Base-by-base conservation (phyloP, 2,113 vertebrate genomes). In the Chaetops frenatus region DNA sequence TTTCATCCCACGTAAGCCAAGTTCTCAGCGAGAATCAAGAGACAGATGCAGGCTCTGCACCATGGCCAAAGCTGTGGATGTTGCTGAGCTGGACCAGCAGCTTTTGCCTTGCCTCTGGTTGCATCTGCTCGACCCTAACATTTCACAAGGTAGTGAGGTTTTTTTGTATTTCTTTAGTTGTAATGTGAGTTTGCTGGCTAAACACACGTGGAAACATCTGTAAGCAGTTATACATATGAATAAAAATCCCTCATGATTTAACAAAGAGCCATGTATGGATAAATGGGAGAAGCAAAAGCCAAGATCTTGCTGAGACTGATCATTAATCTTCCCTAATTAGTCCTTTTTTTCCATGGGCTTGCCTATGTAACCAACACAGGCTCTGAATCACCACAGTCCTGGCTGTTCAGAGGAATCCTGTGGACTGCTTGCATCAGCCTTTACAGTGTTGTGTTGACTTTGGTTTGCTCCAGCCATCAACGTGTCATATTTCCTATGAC, bases 271-370 rank as follows among this genome's bases (percentile, higher is more conserved):
- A 23, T 11, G 44, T 74, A 28, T 36, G 60, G 42, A 54, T 83
- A 91, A 95, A 88, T 44, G 71, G 72, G 50, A 69, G 53, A 71
- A 76, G 31, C 44, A 79, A 79, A 92, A 92, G 64, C 40, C 83
- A 48, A 57, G 67, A 51, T 60, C 40, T 80, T 76, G 50, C 74
- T 71, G 66, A 62, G 56, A 31, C 27, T 64, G 42, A 71, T 81
- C 33, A 14, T 82, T 50, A 70, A 10, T 47, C 57, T 92, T 57
- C 53, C 42, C 12, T 67, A 76, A 74, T 78, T 36, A 54, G 22
- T 64, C 4, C 4, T 2, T 79, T 85, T 85, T 67, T 86, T 60
- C 56, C 61, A 6, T 38, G 47, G 57, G 28, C 22, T 88, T 83
- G 27, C 29, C 48, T 38, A 1, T 29, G 50, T 25, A 53, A 16